phyloP scores from a whole-genome alignment of 2,797 vertebrate species.

The Meda fulgida region DNA sequence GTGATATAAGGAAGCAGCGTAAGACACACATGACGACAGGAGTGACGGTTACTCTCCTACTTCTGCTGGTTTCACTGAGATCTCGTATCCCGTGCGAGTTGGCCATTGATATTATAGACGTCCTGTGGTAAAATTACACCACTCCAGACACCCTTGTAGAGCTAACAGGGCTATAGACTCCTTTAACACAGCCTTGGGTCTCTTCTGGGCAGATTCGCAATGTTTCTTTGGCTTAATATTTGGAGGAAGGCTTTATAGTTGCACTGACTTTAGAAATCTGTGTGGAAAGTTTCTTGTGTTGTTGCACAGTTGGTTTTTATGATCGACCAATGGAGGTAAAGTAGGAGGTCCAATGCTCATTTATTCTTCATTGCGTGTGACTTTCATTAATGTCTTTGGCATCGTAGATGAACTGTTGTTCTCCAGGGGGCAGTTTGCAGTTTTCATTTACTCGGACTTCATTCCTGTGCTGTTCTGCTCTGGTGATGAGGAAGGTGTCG shows the following conservation, averaged over 20 bases:
- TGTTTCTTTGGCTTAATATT: not conserved
- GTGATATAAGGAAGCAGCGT: no score
- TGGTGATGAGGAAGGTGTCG: not conserved
- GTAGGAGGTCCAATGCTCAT: not conserved
- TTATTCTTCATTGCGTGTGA: not conserved
- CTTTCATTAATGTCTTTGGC: not conserved
- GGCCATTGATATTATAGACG: no score
- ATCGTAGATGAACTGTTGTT: not conserved
- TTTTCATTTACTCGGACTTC: not conserved
- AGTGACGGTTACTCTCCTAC: no score
- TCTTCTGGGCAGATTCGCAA: not conserved
- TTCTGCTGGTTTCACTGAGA: no score
- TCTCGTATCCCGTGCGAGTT: no score
- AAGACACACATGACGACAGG: no score
- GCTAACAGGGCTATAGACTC: no score
- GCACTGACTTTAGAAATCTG: not conserved
- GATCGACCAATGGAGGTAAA: not conserved
- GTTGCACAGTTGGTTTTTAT: not conserved
- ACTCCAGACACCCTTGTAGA: no score
- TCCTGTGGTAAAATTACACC: no score
- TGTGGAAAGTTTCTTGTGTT: not conserved
- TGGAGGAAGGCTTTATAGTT: not conserved
- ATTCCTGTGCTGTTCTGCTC: constrained; percentile 33
- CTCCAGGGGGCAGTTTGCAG: not conserved
- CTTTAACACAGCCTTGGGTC: no score